A percentile compares a stretch with the other conserved stretches of the same genome.
These are phyloP conservation scores for Gymnarchus niloticus DNA, from an alignment of 2,113 vertebrate species.

Conservation along the genomic window DNA sequence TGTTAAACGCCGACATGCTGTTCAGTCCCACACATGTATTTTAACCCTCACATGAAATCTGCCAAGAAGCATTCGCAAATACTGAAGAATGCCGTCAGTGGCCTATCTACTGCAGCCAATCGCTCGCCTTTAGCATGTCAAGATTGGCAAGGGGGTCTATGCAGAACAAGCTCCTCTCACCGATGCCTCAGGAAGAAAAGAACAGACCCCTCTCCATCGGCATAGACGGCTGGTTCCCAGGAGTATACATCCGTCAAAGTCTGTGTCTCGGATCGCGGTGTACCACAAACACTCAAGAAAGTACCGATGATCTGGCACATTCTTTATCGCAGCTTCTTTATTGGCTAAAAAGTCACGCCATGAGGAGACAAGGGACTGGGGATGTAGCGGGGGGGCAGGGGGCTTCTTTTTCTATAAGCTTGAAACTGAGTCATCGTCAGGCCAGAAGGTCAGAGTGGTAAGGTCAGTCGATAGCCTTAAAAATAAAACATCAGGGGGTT, in stretches of 20 bases:
- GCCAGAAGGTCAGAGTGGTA: background rate
- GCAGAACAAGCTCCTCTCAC: too few species aligned
- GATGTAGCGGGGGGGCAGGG: background rate
- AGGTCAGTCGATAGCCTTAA: constrained; percentile 21
- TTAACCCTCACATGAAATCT: background rate
- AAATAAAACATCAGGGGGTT: constrained; percentile 14
- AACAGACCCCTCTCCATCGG: background rate
- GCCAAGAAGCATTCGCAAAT: background rate
- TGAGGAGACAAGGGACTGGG: background rate
- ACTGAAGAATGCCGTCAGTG: background rate
- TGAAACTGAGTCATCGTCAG: constrained; percentile 8
- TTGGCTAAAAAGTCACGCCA: constrained; percentile 19
- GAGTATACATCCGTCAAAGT: background rate
- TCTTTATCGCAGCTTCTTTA: constrained; percentile 35
- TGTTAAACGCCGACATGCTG: background rate
- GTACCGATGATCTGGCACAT: constrained; percentile 28
- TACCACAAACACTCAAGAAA: background rate
- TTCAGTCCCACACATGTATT: background rate
- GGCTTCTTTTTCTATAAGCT: background rate
- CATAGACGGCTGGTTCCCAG: background rate
- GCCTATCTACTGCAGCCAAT: background rate
- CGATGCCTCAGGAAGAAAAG: background rate
- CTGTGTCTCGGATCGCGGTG: background rate
- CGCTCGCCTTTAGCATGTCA: background rate
- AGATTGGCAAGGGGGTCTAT: background rate